A percentile compares a stretch with the other conserved stretches of the same genome.
phyloP scores from a whole-genome alignment of 2,113 vertebrate species.

The Macquaria australasica region DNA sequence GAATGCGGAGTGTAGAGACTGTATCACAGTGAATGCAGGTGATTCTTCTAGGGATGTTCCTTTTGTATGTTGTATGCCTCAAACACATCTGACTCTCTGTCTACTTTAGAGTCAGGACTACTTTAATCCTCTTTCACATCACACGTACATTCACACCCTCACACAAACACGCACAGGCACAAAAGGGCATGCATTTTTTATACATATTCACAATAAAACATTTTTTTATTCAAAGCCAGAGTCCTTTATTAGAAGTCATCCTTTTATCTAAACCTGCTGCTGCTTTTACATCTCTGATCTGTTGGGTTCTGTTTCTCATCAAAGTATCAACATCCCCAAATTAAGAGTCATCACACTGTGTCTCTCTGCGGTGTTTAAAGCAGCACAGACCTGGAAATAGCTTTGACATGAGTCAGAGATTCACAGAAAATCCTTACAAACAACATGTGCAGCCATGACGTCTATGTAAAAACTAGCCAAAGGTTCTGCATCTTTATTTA shows the following conservation, averaged over 20 bases:
- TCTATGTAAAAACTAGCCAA: slow-evolving; percentile 4
- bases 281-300: slow-evolving; percentile 15
- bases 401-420: slow-evolving; percentile 10
- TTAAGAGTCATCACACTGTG: neutral
- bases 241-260: neutral
- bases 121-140: slow-evolving; percentile 42
- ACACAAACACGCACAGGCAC: neutral
- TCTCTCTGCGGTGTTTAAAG: slow-evolving; percentile 1
- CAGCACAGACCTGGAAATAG: slow-evolving; percentile 4
- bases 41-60: slow-evolving; percentile 41
- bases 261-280: slow-evolving; percentile 24
- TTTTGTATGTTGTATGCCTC: slow-evolving; percentile 22
- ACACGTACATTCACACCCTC: neutral
- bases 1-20: neutral
- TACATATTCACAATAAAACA: slow-evolving; percentile 14
- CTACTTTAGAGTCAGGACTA: slow-evolving; percentile 20
- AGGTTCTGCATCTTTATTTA: slow-evolving; percentile 53
- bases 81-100: slow-evolving; percentile 8
- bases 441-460: neutral
- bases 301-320: slow-evolving; percentile 1
- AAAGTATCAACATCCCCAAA: slow-evolving; percentile 2
- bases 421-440: slow-evolving; percentile 24
- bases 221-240: slow-evolving; percentile 10
- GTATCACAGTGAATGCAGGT: slow-evolving; percentile 33
- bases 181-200: neutral